Evolutionary conservation across 2,113 vertebrate genomes (phyloP), one percentile per base, ranked within the genome.

Genomic region (Catharus bicknelli): DNA sequence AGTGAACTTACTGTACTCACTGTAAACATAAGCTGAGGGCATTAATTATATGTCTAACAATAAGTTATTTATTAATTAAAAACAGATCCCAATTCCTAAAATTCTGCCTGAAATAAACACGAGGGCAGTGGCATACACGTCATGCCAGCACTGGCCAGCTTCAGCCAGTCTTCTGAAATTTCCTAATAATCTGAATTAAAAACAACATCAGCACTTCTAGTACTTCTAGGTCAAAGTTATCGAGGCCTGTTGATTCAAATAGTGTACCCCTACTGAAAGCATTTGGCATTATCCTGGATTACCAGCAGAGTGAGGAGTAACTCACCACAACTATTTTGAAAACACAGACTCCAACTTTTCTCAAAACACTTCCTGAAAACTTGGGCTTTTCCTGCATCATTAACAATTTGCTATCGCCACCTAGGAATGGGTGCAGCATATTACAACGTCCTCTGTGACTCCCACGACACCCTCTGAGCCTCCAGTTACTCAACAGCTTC

Each of bases 361-460:
- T 40, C 17, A 48, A 47, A 83, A 19, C 25, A 51, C 53, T 36
- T 30, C 16, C 27, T 30, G 64, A 47, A 66, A 83, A 81, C 69
- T 51, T 40, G 40, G 26, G 66, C 13, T 68, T 64, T 34, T 64
- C 42, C 66, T 48, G 43, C 48, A 48, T 8, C 74, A 50, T 63
- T 75, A 61, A 36, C 77, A 84, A 90, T 61, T 95, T 70, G 32
- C 89, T 92, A 34, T 75, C 20, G 81, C 94, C 94, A 95, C 81
- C 93, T 95, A 90, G 91, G 79, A 93, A 81, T 1, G 38, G 29
- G 26, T 50, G n/a, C 13, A 6, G 20, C 53, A 57, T 17, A 92
- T 30, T 81, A 48, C 91, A 92, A 13, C n/a, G 55, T 81, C 25
- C 18, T 8, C 38, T 26, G 16, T 9, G 59, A 36, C 67, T 76